Base-by-base conservation (phyloP, 2,113 vertebrate species). In the Toxostoma redivivum region DNA sequence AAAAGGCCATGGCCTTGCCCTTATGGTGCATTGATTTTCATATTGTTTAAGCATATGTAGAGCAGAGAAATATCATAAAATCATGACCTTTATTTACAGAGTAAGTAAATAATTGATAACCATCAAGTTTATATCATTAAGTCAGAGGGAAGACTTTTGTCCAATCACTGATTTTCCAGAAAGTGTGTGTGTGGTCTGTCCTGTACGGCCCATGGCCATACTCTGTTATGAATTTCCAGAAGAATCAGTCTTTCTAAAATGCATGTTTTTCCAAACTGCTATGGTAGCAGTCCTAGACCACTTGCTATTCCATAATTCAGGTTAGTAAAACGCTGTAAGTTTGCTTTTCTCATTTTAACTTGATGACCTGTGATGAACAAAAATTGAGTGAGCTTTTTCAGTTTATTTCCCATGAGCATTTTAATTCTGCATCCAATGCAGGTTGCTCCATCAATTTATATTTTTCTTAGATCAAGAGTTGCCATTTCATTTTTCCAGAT, bases 321-420 rank as follows among this genome's bases (percentile, higher is more conserved):
- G 58, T 94, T 91, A 93, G 72, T 87, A 86, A 93, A 90, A 82
- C 25, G 44, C 50, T 87, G 12, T 48, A 81, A 70, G 71, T 95
- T 95, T 95, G 94, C 72, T 88, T 94, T 91, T 96, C 94, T 97
- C 94, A 93, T 92, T 94, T 91, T 53, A 76, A 50, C 48, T 91
- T 94, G 94, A 95, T 95, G 94, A 96, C 76, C 67, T 88, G 88
- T 0, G 10, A 88, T 82, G 94, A 95, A 95, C 82, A 93, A 69
- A 93, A 94, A 66, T 12, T 27, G 74, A 94, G 65, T 0, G 0
- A 91, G 11, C 31, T 91, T 66, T 81, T 95, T 47, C 60, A 48
- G 62, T 95, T 96, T 96, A 92, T 92, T 96, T 96, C 86, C 92
- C 81, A 54, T 2, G 22, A 90, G 88, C 53, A 66, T 95, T 95